Evolutionary conservation across 2,888 invertebrate species (phyloP).

Genomic region (Drosophila parthenogenetica): DNA sequence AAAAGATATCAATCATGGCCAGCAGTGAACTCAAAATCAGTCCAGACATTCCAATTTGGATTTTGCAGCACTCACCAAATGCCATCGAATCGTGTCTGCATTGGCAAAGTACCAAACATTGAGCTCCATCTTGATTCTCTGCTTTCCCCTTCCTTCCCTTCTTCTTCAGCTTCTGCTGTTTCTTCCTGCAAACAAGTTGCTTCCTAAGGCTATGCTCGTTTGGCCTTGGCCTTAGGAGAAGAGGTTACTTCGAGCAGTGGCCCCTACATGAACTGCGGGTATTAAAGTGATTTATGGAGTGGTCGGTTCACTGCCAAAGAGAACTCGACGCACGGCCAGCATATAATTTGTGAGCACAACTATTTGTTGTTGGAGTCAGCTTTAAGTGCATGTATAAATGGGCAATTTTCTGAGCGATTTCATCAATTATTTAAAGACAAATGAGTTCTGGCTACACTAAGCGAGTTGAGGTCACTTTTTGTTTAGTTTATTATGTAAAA

Average conservation of each 20-base stretch:
- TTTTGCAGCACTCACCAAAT: neutral
- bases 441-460: slow-evolving; percentile 16
- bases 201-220: slow-evolving; percentile 1
- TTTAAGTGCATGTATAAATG: slow-evolving; percentile 42
- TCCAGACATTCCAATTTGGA: slow-evolving; percentile 20
- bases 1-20: slow-evolving; percentile 39
- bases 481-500: slow-evolving; percentile 69
- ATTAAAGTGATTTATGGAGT: slow-evolving; percentile 60
- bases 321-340: slow-evolving; percentile 27
- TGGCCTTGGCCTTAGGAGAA: slow-evolving; percentile 15
- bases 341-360: slow-evolving; percentile 35
- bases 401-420: slow-evolving; percentile 48
- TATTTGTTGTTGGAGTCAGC: slow-evolving; percentile 29
- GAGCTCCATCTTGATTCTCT: neutral
- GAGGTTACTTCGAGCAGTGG: slow-evolving; percentile 5
- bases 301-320: slow-evolving; percentile 31
- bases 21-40: slow-evolving; percentile 30
- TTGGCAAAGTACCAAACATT: slow-evolving; percentile 16
- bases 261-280: slow-evolving; percentile 25
- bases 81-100: neutral
- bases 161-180: neutral
- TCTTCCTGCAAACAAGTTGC: slow-evolving; percentile 3
- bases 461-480: slow-evolving; percentile 44
- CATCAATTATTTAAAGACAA: slow-evolving; percentile 64
- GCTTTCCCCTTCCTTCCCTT: too few relatives aligned